These are phyloP conservation scores for Onychostruthus taczanowskii DNA, from an alignment of 2,113 vertebrate genomes.

Conservation along the genomic window DNA sequence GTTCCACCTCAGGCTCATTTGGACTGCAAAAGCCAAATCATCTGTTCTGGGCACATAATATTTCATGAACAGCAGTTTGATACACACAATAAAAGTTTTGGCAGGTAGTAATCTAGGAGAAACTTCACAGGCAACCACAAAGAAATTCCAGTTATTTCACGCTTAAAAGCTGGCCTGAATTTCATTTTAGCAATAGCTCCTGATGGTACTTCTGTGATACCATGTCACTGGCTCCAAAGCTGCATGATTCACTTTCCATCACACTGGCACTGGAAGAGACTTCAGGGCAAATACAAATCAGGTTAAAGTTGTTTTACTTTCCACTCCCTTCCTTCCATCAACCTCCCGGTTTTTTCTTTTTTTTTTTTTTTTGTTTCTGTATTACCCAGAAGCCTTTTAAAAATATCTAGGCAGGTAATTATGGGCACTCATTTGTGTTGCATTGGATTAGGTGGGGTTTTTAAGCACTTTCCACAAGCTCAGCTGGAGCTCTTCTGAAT, in stretches of 20 bases:
- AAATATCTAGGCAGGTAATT: neutral
- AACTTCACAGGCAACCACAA: neutral
- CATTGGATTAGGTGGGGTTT: neutral
- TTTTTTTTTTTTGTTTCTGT: neutral
- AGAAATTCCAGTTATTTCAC: neutral
- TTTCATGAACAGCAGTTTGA: neutral
- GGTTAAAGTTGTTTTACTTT: neutral
- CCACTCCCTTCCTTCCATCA: no score
- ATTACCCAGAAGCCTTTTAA: neutral
- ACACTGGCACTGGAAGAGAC: neutral
- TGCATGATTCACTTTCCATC: neutral
- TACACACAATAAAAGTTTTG: neutral
- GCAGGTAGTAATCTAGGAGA: neutral
- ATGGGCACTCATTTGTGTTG: neutral
- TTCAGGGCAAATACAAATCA: neutral
- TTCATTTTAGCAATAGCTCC: neutral
- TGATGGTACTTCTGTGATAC: neutral
- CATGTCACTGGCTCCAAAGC: neutral
- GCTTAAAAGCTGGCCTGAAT: neutral
- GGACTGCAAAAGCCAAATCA: neutral
- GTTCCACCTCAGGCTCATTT: neutral
- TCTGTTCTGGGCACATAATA: neutral
- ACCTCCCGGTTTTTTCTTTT: no score
- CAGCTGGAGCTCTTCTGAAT: neutral
- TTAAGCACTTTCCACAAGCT: neutral